Base-by-base conservation (phyloP, 1,140 invertebrate genomes). In the Scaptodrosophila lebanonensis region DNA sequence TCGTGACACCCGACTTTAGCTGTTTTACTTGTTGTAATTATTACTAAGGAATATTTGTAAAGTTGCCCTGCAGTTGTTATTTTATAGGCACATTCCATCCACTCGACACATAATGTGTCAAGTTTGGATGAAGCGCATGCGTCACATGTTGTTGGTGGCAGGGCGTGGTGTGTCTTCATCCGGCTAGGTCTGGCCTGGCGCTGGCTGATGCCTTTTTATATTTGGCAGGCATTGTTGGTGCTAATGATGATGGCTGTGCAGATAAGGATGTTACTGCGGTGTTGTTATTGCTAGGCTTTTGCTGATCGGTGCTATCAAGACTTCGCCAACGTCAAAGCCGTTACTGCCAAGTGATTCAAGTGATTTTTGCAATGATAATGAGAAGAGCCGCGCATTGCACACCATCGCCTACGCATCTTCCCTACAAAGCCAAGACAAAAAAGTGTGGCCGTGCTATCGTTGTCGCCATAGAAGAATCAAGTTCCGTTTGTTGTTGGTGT, bases 331-430 rank as follows among this genome's bases (percentile, higher is more conserved):
- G 47, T 35, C 53, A 50, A 22, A 27, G 22, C 16, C 39, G 8
- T n/a, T 1, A 20, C 18, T 20, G 15, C 38, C 38, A 43, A 38
- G 52, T 51, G 59, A 61, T 53, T 43, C 67, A 67, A 60, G 72
- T 72, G 72, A 77, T 77, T 77, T 68, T 77, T 72, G 73, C 68
- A 72, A 79, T 79, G 72, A 77, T 77, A 77, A 72, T 68, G 54
- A 77, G 68, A 77, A 58, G 68, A 65, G 42, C 32, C 56, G 67
- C 50, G 47, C 66, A 57, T 25, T 25, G 3, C 22, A 60, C 43
- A 25, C 29, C 27, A 44, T 27, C 18, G 18, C 17, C 11, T n/a
- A 7, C 48, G 61, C 53, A 66, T 62, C 51, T 66, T 52, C 50
- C 53, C 57, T 50, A 40, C 40, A 20, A 35, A 29, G 12, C n/a